Base-by-base conservation (phyloP, 2,888 invertebrate genomes). In the Acronicta psi region DNA sequence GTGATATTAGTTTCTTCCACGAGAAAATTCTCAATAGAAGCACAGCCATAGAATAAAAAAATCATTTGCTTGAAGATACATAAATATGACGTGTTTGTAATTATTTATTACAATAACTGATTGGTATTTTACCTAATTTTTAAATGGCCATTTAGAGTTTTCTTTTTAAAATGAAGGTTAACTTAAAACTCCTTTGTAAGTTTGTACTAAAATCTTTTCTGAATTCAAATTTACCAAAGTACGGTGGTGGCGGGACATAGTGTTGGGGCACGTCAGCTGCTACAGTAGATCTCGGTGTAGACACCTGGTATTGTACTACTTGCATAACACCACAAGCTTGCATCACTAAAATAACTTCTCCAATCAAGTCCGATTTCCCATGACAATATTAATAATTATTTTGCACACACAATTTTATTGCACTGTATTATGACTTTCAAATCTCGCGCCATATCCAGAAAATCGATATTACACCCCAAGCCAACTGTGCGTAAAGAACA, bases 261-360 rank as follows among this genome's bases (percentile, higher is more conserved):
- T 94, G 90, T 59, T 90, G 93, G 25, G 91, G 85, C 52, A 93
- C 90, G 38, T 93, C 91, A 16, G 89, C 88, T 29, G 94, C 90
- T 54, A 94, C 86, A 36, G 89, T 91, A 73, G 94, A 92, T 75
- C 95, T 95, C 0, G 91, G 91, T 57, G 93, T 86, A 69, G 94
- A 91, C 76, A 95, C 95, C 84, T 95, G 95, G 83, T 96, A 96
- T 77, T 96, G 95, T 56, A 96, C 92, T 69, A 96, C 95, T 93
- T 96, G 96, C 95, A 96, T 96, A 73, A 96, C 94, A 77, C 95
- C 95, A 81, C 95, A 95, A 63, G 95, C 93, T 88, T 95, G 95
- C 95, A 96, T 95, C 75, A 81, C 83, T 73, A 80, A 51, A 38
- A 1, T 0, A 14, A 43, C 34, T 17, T n/a, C 13, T 34, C n/a